A percentile compares a stretch with the other conserved stretches of the same genome.
phyloP scores from a whole-genome alignment of 2,797 vertebrate genomes.

The Garrulus glandarius region DNA sequence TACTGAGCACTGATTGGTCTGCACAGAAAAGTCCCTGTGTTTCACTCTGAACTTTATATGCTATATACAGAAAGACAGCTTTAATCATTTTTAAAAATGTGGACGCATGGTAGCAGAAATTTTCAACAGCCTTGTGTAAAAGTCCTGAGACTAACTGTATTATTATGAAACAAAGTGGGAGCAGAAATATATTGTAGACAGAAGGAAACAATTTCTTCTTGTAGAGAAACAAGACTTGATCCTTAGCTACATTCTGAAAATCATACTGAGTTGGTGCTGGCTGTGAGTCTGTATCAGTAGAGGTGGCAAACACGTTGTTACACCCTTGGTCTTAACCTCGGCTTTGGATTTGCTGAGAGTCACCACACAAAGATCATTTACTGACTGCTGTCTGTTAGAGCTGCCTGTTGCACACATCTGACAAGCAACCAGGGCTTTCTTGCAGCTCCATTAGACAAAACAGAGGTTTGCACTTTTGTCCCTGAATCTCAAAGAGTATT shows the following conservation, averaged over 20 bases:
- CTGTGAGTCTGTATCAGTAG: background rate
- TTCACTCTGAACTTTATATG: background rate
- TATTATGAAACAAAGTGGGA: background rate
- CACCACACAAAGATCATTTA: background rate
- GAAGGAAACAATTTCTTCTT: background rate
- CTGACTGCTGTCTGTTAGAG: background rate
- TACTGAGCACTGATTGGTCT: background rate
- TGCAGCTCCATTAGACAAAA: background rate
- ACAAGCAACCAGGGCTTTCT: background rate
- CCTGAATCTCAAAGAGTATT: background rate
- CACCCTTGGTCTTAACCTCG: background rate
- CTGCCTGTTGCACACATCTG: background rate
- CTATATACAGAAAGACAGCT: background rate
- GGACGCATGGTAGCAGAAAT: accelerated
- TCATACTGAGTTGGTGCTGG: background rate
- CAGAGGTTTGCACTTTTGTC: background rate
- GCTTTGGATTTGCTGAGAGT: background rate
- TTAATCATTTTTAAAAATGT: background rate
- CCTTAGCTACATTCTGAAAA: background rate
- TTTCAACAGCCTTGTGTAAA: background rate
- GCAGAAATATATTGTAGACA: background rate
- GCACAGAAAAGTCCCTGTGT: background rate
- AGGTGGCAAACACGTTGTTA: accelerated
- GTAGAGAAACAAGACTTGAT: background rate
- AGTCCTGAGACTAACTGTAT: background rate